Percentiles rank a stretch among this genome's conserved stretches.
Evolutionary conservation across 1,140 invertebrate species (phyloP).

Genomic region (Bombus breviceps): DNA sequence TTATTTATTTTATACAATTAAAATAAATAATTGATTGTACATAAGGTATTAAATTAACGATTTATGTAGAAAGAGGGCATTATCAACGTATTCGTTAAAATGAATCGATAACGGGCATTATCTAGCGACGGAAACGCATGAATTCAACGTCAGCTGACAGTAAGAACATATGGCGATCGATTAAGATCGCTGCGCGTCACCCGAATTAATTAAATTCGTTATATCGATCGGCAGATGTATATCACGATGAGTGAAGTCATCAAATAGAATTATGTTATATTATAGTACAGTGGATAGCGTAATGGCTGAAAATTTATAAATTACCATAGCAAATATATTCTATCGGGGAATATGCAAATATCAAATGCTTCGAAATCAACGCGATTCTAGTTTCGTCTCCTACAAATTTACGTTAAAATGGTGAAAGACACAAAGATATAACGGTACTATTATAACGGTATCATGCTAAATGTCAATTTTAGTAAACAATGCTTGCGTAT

Average conservation of each 20-base stretch:
- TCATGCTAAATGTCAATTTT: not conserved
- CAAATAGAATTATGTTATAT: not conserved
- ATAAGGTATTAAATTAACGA: too few species aligned
- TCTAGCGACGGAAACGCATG: not conserved
- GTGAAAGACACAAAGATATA: not conserved
- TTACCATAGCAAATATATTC: not conserved
- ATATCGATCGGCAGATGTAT: not conserved
- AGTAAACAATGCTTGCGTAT: not conserved
- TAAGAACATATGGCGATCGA: constrained; percentile 25
- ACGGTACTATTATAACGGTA: not conserved
- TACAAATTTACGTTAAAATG: not conserved
- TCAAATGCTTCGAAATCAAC: not conserved
- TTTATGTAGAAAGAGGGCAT: too few species aligned
- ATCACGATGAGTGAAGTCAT: not conserved
- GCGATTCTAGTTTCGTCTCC: too few species aligned
- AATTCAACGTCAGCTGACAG: constrained; percentile 10
- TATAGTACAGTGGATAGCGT: too few species aligned
- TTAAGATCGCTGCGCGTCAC: constrained; percentile 23
- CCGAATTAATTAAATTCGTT: constrained; percentile 22
- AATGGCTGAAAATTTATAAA: not conserved
- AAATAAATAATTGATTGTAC: too few species aligned
- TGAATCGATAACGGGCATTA: not conserved
- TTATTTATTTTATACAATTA: too few species aligned
- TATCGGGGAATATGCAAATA: not conserved
- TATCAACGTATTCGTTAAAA: not conserved